These are phyloP conservation scores for Microplitis mediator DNA, from an alignment of 1,140 invertebrate genomes.

Conservation along the genomic window DNA sequence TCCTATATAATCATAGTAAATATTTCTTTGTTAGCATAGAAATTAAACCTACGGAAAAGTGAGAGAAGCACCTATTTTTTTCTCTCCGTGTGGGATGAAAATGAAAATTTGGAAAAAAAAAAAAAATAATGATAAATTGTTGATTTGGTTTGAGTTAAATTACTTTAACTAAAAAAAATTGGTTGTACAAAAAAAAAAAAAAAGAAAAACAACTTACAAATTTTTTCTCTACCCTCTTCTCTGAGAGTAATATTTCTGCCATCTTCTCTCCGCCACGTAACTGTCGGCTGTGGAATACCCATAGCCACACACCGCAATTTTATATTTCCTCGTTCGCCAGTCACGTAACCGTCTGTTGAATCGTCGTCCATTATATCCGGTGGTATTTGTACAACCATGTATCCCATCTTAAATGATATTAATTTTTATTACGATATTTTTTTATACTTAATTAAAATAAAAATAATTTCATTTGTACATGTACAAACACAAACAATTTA, in stretches of 20 bases:
- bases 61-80: too few species aligned
- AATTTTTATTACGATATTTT: not conserved
- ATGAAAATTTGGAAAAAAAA: too few species aligned
- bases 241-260: slow-evolving; percentile 75
- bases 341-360: slow-evolving; percentile 55
- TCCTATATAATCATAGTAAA: too few species aligned
- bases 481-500: too few species aligned
- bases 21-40: too few species aligned
- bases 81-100: too few species aligned
- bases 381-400: slow-evolving; percentile 81
- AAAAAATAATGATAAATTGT: too few species aligned
- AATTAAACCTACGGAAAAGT: too few species aligned
- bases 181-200: slow-evolving; percentile 20
- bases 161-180: too few species aligned
- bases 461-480: too few species aligned
- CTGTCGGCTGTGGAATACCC: slow-evolving; percentile 78
- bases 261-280: slow-evolving; percentile 80
- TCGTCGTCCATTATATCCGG: slow-evolving; percentile 77
- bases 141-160: too few species aligned
- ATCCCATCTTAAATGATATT: slow-evolving; percentile 71
- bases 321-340: slow-evolving; percentile 77
- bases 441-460: not conserved
- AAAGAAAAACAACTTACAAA: slow-evolving; percentile 61
- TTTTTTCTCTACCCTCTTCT: slow-evolving; percentile 69
- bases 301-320: slow-evolving; percentile 78